A percentile compares a stretch with the other conserved stretches of the same genome.
Evolutionary conservation across 2,888 invertebrate genomes (phyloP).

Genomic region (Netelia fuscicornis): DNA sequence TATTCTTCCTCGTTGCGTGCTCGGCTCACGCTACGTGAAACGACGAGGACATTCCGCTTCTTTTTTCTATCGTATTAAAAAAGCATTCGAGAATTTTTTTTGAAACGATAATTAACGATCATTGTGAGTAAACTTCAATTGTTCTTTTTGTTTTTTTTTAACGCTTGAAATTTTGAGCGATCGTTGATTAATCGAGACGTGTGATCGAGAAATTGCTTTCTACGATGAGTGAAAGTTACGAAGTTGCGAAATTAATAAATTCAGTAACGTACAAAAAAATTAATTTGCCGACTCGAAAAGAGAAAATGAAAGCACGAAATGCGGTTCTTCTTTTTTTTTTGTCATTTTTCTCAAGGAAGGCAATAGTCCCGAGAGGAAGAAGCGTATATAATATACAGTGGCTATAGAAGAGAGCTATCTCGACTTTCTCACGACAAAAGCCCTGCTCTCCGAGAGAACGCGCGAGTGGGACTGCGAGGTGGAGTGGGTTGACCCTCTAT

Average conservation of each 20-base stretch:
- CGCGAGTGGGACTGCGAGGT: background rate
- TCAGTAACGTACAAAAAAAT: no score
- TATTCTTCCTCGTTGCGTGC: slow-evolving; percentile 33
- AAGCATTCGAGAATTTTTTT: no score
- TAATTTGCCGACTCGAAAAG: no score
- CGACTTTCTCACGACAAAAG: slow-evolving; percentile 78
- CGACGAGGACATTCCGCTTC: slow-evolving; percentile 6
- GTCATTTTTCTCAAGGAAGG: slow-evolving; percentile 75
- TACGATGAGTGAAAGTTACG: slow-evolving; percentile 13
- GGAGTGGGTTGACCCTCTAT: slow-evolving; percentile 58
- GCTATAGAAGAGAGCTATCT: slow-evolving; percentile 60
- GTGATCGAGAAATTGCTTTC: background rate
- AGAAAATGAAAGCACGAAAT: background rate
- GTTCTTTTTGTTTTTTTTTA: no score
- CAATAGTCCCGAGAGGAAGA: slow-evolving; percentile 70
- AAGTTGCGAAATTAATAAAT: background rate
- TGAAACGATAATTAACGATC: no score
- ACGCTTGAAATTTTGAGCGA: background rate
- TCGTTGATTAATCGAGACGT: slow-evolving; percentile 8
- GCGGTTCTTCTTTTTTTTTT: slow-evolving; percentile 16
- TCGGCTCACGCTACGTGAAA: background rate
- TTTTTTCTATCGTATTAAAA: no score
- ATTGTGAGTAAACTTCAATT: no score
- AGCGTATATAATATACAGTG: background rate
- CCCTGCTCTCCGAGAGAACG: slow-evolving; percentile 28